These are phyloP conservation scores for Maniola jurtina DNA, from an alignment of 1,140 invertebrate species.

Conservation along the genomic window DNA sequence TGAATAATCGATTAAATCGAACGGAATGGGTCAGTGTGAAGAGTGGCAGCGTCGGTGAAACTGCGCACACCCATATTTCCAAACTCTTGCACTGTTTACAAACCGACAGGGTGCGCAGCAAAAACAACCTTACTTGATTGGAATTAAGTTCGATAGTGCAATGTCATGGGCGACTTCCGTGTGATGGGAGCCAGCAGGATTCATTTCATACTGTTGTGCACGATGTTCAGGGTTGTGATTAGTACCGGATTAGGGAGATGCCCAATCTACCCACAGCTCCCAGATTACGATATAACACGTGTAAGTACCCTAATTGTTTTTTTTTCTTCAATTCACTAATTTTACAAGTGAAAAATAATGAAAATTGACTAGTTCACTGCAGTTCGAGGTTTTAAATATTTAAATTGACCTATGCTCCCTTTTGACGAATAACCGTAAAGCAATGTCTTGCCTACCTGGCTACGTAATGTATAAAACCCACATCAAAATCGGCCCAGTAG, in stretches of 20 bases:
- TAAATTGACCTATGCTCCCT: too few species aligned
- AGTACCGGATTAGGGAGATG: slow-evolving; percentile 80
- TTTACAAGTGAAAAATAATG: too few species aligned
- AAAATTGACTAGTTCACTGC: too few species aligned
- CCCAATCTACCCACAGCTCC: slow-evolving; percentile 80
- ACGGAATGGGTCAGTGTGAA: slow-evolving; percentile 40
- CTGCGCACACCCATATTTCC: slow-evolving; percentile 32
- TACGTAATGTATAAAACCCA: too few species aligned
- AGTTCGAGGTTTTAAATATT: too few species aligned
- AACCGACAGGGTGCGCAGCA: slow-evolving; percentile 17
- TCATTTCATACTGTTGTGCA: slow-evolving; percentile 44
- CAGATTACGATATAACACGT: slow-evolving; percentile 80
- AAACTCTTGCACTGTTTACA: slow-evolving; percentile 57
- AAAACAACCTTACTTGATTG: slow-evolving; percentile 24
- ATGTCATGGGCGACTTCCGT: slow-evolving; percentile 60
- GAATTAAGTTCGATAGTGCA: slow-evolving; percentile 20
- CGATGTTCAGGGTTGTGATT: slow-evolving; percentile 40
- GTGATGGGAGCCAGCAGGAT: slow-evolving; percentile 35
- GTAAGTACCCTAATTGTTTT: slow-evolving; percentile 59
- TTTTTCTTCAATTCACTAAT: too few species aligned
- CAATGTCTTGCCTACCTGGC: too few species aligned
- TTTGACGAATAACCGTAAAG: too few species aligned
- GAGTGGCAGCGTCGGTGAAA: slow-evolving; percentile 27
- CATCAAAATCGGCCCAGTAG: too few species aligned
- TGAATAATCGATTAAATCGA: slow-evolving; percentile 31